Evolutionary conservation across 1,140 invertebrate genomes (phyloP).

Genomic region (Drosophila lini): DNA sequence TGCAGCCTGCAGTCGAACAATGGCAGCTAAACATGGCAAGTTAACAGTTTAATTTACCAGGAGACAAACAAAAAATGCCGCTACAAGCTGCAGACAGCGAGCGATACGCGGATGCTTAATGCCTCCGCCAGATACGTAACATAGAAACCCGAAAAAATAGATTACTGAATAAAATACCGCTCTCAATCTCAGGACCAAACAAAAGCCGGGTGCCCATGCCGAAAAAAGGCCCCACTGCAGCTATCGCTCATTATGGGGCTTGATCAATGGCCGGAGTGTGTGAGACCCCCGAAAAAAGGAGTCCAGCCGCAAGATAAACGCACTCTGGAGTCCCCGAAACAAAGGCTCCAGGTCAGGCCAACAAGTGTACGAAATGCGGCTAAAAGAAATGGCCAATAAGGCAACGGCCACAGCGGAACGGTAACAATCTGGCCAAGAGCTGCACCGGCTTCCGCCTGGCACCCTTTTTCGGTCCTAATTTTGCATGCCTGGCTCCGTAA

Average conservation of each 20-base stretch:
- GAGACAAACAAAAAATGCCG: slow-evolving; percentile 70
- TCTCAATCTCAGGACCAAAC: slow-evolving; percentile 78
- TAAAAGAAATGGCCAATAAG: slow-evolving; percentile 25
- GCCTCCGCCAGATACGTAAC: slow-evolving; percentile 73
- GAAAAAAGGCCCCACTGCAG: slow-evolving; percentile 58
- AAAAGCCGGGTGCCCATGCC: slow-evolving; percentile 55
- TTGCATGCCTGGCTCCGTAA: slow-evolving; percentile 49
- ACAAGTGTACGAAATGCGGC: slow-evolving; percentile 65
- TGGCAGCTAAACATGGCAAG: slow-evolving; percentile 82
- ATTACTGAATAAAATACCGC: slow-evolving; percentile 52
- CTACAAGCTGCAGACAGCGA: slow-evolving; percentile 47
- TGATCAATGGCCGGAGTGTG: slow-evolving; percentile 68
- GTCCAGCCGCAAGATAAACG: slow-evolving; percentile 42
- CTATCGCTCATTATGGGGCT: slow-evolving; percentile 81
- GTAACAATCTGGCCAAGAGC: slow-evolving; percentile 56
- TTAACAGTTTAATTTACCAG: slow-evolving; percentile 81
- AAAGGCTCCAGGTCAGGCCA: slow-evolving; percentile 54
- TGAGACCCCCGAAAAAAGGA: slow-evolving; percentile 33
- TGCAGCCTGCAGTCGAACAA: slow-evolving; percentile 54
- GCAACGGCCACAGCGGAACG: slow-evolving; percentile 35
- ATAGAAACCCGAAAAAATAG: slow-evolving; percentile 38
- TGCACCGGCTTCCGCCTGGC: slow-evolving; percentile 65
- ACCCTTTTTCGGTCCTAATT: slow-evolving; percentile 69
- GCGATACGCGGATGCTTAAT: slow-evolving; percentile 65
- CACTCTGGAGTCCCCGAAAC: slow-evolving; percentile 41